These are phyloP conservation scores for Sebastes fasciatus DNA, from an alignment of 2,113 vertebrate species.

Conservation along the genomic window DNA sequence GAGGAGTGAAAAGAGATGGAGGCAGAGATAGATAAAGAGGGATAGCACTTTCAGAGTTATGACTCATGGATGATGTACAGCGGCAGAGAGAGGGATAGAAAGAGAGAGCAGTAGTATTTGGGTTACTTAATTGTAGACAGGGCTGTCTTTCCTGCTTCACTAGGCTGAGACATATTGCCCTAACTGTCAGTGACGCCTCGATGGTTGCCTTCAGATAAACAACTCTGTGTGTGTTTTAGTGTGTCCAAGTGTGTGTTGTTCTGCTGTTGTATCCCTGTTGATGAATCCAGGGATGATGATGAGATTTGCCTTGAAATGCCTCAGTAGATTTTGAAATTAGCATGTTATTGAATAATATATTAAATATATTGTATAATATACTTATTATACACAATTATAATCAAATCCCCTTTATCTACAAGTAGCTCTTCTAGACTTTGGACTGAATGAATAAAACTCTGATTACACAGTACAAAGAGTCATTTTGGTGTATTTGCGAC, in stretches of 20 bases:
- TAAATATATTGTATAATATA: conserved; percentile 15
- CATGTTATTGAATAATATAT: conserved; percentile 25
- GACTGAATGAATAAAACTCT: neutral
- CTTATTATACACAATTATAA: conserved; percentile 26
- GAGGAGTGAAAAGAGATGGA: conserved; percentile 35
- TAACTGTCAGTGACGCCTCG: conserved; percentile 79
- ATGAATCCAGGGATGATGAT: conserved; percentile 36
- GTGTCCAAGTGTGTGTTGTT: conserved; percentile 38
- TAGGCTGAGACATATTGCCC: conserved; percentile 79
- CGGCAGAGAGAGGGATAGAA: conserved; percentile 17
- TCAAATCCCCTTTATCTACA: neutral
- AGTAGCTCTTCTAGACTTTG: neutral
- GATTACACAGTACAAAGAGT: neutral
- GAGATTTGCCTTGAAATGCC: conserved; percentile 45
- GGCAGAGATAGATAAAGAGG: conserved; percentile 40
- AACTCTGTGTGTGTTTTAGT: conserved; percentile 50
- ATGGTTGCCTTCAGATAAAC: conserved; percentile 73
- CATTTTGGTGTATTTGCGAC: neutral
- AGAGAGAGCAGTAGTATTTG: conserved; percentile 62
- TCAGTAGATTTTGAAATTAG: conserved; percentile 48
- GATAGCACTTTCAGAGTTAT: conserved; percentile 51
- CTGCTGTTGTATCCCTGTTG: conserved; percentile 22
- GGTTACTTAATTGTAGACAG: conserved; percentile 79
- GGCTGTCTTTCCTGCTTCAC: conserved; percentile 79
- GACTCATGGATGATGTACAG: conserved; percentile 47